These are phyloP conservation scores for Notothenia rossii DNA, from an alignment of 2,113 vertebrate species.

Conservation along the genomic window DNA sequence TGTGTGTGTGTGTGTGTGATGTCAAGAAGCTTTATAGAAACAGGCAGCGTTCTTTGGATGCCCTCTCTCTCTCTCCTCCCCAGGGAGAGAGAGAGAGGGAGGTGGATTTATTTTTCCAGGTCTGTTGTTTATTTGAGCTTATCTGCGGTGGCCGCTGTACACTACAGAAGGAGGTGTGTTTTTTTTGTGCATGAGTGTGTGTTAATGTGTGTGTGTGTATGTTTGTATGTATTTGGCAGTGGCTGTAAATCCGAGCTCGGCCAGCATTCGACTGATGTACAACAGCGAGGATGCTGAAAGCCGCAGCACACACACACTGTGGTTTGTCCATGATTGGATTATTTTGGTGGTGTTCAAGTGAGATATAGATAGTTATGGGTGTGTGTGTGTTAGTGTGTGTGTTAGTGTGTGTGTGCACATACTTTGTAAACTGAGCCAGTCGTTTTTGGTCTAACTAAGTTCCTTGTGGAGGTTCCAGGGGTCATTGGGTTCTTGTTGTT, in stretches of 20 bases:
- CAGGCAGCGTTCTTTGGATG: conserved; percentile 67
- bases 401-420: background rate
- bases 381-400: conserved; percentile 1
- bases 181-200: background rate
- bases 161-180: conserved; percentile 53
- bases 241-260: conserved; percentile 70
- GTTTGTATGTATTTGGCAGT: conserved; percentile 43
- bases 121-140: conserved; percentile 80
- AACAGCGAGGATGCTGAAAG: conserved; percentile 58
- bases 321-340: conserved; percentile 55
- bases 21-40: conserved; percentile 73
- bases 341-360: conserved; percentile 43
- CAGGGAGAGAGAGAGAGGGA: conserved; percentile 26
- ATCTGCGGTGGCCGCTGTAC: conserved; percentile 72
- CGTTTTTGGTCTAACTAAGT: background rate
- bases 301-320: conserved; percentile 38
- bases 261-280: conserved; percentile 68
- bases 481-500: background rate
- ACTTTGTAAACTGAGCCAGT: background rate
- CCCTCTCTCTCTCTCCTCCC: conserved; percentile 57
- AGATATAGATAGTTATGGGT: conserved; percentile 30
- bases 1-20: conserved; percentile 44
- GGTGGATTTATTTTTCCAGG: conserved; percentile 75
- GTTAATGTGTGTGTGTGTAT: conserved; percentile 2
- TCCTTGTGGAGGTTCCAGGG: conserved; percentile 4